Conservation (phyloP, 2,888 invertebrate species). For the Phorcus lineatus region DNA sequence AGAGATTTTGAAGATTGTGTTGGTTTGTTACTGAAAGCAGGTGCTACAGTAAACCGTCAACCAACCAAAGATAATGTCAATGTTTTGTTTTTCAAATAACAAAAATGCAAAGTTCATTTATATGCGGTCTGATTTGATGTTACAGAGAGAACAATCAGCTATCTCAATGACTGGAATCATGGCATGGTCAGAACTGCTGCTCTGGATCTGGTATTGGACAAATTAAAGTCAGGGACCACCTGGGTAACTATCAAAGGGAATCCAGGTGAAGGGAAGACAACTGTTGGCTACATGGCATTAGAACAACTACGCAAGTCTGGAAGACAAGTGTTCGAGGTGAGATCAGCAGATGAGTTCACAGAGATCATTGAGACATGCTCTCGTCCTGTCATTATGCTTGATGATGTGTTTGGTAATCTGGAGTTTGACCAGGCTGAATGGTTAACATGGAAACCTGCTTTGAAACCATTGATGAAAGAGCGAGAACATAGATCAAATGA, state of each 20-base stretch:
- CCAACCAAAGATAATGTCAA: no score
- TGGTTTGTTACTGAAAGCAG: no score
- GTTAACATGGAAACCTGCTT: background rate
- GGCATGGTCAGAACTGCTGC: constrained; percentile 42
- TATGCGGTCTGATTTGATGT: no score
- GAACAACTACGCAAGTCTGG: background rate
- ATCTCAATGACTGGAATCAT: no score
- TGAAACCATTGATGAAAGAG: background rate
- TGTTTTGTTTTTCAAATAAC: no score
- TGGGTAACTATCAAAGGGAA: background rate
- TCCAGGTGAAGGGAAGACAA: background rate
- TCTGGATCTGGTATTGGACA: background rate
- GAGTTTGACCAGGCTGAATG: background rate
- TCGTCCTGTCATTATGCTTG: background rate
- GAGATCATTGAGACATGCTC: background rate
- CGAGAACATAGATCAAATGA: background rate
- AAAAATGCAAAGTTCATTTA: no score
- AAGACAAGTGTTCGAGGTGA: background rate
- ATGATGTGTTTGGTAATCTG: background rate
- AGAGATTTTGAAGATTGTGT: no score
- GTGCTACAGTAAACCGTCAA: no score
- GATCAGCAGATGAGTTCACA: background rate
- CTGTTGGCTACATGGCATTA: background rate
- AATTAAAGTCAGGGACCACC: background rate
- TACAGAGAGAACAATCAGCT: no score